Evolutionary conservation across 2,113 vertebrate species (phyloP), one percentile per base, ranked within the genome.

Genomic region (Tetrax tetrax): DNA sequence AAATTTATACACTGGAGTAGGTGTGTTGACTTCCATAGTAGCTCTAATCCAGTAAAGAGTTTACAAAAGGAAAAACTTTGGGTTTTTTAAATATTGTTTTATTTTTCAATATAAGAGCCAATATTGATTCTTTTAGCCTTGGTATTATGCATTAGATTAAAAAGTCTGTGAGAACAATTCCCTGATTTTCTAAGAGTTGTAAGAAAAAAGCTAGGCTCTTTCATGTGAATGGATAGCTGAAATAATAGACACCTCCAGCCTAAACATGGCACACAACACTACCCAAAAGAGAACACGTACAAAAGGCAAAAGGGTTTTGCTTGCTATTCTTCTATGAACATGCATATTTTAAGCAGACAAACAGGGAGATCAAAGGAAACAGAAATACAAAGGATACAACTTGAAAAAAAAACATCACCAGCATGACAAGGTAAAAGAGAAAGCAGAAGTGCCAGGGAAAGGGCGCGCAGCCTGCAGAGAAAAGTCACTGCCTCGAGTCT

Each of bases 331-430:
- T 60, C 59, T 74, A 43, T 66, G 82, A 90, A 63, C 18, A 12
- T 41, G 61, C 54, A 93, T 69, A 60, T 93, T 95, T 84, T 89
- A 95, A 84, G 35, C 37, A 86, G 69, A 83, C 60, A 78, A 95
- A 91, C n/a, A 72, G 14, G 37, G 68, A 89, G 47, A 93, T 92
- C 89, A 95, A 88, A 95, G 29, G 14, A 86, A 95, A 89, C 15
- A 92, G 68, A 89, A 90, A 83, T 47, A n/a, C 47, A 80, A 63
- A 33, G 41, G n/a, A 41, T 88, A n/a, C 31, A 80, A 56, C 83
- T 87, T 77, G 47, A 50, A 61, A 78, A 41, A 43, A 43, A 89
- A 86, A 47, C 16, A 56, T 70, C 72, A 65, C 51, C 51, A 60
- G 51, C 18, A 37, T 47, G 71, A 72, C 64, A 83, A 61, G 37